Evolutionary conservation across 2,888 invertebrate species (phyloP).

Genomic region (Arctia plantaginis): DNA sequence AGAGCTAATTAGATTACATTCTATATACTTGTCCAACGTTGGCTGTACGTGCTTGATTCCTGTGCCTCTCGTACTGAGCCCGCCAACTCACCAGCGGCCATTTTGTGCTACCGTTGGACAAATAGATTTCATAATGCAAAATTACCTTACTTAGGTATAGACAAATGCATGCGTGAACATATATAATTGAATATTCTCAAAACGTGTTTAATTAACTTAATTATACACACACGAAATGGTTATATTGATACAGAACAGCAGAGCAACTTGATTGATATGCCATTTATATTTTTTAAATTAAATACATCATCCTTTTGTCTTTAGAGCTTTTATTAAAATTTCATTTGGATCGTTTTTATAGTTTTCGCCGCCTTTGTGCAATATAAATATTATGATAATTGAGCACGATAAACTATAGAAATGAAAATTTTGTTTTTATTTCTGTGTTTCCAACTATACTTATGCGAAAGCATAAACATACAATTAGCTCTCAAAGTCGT

Average conservation of each 20-base stretch:
- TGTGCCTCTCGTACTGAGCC: slow-evolving; percentile 34
- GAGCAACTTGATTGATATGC: slow-evolving; percentile 60
- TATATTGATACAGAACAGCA: slow-evolving; percentile 55
- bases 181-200: slow-evolving; percentile 46
- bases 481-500: slow-evolving; percentile 54
- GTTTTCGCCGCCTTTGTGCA: slow-evolving; percentile 54
- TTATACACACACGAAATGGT: slow-evolving; percentile 47
- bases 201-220: slow-evolving; percentile 53
- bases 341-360: slow-evolving; percentile 35
- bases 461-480: slow-evolving; percentile 51
- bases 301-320: slow-evolving; percentile 51
- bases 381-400: slow-evolving; percentile 56
- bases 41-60: slow-evolving; percentile 29
- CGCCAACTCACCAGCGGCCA: slow-evolving; percentile 50
- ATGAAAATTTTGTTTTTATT: slow-evolving; percentile 37
- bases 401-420: slow-evolving; percentile 61
- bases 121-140: slow-evolving; percentile 61
- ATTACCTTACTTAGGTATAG: slow-evolving; percentile 65
- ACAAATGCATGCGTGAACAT: slow-evolving; percentile 69
- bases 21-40: slow-evolving; percentile 64
- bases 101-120: slow-evolving; percentile 60
- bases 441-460: slow-evolving; percentile 26
- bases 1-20: slow-evolving; percentile 66
- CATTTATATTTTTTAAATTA: slow-evolving; percentile 39
- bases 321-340: slow-evolving; percentile 40